A percentile compares a stretch with the other conserved stretches of the same genome.
These are phyloP conservation scores for Geococcyx californianus DNA, from an alignment of 2,113 vertebrate genomes.

Conservation along the genomic window DNA sequence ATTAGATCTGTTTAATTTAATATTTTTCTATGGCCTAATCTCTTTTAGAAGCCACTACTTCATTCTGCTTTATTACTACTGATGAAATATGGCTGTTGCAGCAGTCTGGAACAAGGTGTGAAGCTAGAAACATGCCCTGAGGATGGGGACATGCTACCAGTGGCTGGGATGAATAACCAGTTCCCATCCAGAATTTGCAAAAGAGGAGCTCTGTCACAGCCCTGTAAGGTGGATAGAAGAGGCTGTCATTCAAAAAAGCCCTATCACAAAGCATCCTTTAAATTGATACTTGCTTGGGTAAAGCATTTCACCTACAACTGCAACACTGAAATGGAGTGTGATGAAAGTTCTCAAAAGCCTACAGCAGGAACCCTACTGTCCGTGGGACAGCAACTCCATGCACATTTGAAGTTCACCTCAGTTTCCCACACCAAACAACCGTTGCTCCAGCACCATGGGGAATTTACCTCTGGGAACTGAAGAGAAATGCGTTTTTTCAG, in stretches of 20 bases:
- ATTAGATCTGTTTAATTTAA: not conserved
- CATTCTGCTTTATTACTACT: not conserved
- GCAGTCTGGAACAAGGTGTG: not conserved
- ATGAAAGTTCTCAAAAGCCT: not conserved
- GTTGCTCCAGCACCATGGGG: not conserved
- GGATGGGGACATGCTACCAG: not conserved
- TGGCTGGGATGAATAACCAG: not conserved
- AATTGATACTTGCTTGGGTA: not conserved
- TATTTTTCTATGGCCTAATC: not conserved
- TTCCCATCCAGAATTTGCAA: not conserved
- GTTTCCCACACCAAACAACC: not conserved
- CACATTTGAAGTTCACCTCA: not conserved
- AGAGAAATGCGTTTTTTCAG: not conserved
- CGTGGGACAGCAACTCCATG: rapidly evolving
- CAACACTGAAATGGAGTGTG: not conserved
- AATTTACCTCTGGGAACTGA: not conserved
- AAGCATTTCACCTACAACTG: not conserved
- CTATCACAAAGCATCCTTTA: not conserved
- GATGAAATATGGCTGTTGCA: constrained; percentile 10
- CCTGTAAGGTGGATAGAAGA: not conserved
- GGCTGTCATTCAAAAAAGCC: not conserved
- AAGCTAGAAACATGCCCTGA: not conserved
- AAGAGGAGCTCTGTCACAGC: not conserved
- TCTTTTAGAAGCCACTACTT: not conserved
- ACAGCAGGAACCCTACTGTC: not conserved